These are phyloP conservation scores for Terrapene triunguis DNA, from an alignment of 2,113 vertebrate species.

Conservation along the genomic window DNA sequence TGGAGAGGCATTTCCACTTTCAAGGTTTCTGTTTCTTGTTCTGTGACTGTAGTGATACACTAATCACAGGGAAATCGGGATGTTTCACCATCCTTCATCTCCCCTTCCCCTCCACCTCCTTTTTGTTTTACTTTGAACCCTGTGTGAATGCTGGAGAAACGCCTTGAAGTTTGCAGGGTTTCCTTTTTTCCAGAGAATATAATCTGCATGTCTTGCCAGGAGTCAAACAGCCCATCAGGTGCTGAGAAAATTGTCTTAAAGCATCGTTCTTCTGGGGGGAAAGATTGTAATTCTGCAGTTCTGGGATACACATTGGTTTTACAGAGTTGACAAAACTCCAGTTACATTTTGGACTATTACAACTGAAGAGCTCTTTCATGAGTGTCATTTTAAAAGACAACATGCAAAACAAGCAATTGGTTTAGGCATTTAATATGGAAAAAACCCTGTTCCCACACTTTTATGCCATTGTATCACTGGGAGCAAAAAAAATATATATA, in stretches of 20 bases:
- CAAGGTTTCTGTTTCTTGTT: slow-evolving; percentile 73
- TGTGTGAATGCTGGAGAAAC: slow-evolving; percentile 78
- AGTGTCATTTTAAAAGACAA: slow-evolving; percentile 70
- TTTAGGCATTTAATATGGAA: slow-evolving; percentile 73
- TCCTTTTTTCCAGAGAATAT: slow-evolving; percentile 52
- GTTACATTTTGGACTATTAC: slow-evolving; percentile 76
- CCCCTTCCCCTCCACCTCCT: slow-evolving; percentile 47
- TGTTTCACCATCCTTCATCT: slow-evolving; percentile 77
- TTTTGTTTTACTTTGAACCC: slow-evolving; percentile 68
- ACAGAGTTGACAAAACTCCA: slow-evolving; percentile 76
- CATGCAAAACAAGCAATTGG: slow-evolving; percentile 77
- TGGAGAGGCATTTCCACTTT: slow-evolving; percentile 81
- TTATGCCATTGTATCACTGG: slow-evolving; percentile 76
- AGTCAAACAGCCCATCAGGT: slow-evolving; percentile 76
- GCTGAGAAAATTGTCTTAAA: slow-evolving; percentile 62
- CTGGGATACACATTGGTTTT: slow-evolving; percentile 75
- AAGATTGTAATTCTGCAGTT: slow-evolving; percentile 73
- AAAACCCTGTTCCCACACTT: slow-evolving; percentile 71
- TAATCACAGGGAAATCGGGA: slow-evolving; percentile 81
- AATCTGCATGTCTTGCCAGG: slow-evolving; percentile 81
- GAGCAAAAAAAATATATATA: slow-evolving; percentile 68
- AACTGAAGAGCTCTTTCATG: slow-evolving; percentile 68
- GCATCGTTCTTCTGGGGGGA: slow-evolving; percentile 54
- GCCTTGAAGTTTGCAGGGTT: slow-evolving; percentile 77
- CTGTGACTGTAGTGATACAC: slow-evolving; percentile 78